Evolutionary conservation across 2,888 invertebrate species (phyloP), one percentile per base, ranked within the genome.

Genomic region (Trissolcus japonicus): DNA sequence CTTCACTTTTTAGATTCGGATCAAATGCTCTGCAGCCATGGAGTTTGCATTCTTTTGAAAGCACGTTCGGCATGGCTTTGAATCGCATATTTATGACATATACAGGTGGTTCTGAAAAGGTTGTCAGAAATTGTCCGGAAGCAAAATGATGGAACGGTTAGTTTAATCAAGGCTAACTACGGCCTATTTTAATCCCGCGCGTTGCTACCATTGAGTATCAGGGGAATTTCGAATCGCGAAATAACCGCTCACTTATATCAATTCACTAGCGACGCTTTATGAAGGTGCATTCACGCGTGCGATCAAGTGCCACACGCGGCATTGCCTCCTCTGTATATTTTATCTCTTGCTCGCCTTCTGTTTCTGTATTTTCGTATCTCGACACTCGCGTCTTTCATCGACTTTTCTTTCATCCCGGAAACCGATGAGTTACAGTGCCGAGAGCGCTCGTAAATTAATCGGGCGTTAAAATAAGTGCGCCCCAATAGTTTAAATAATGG

Each of bases 211-310:
- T 86, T 85, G 83, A 83, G 79, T 76, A 50, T 55, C 72, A 82
- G 79, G 78, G 83, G 85, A 76, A 86, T 86, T 82, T 83, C 85
- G 86, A 88, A 87, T 87, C 84, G 87, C 84, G 87, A 87, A 88
- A 88, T 88, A 88, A 88, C 88, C 88, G 86, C 87, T 88, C 88
- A 86, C 87, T 88, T 88, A 87, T 86, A 87, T 86, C 88, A 87
- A 88, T 87, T 88, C 85, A 86, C 83, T 76, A 82, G 82, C 83
- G 81, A 78, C 82, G 84, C 86, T 88, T 87, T 87, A 87, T 87
- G 82, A 85, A 82, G 84, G 84, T 83, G 86, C 87, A 88, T 88
- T 88, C 87, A 88, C 88, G 86, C 87, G 87, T 88, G 83, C 82
- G 82, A 83, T 77, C 68, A 75, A 78, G 76, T 77, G 72, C 65